Evolutionary conservation across 1,140 invertebrate genomes (phyloP), one percentile per base, ranked within the genome.

Genomic region (Drosophila neocordata): DNA sequence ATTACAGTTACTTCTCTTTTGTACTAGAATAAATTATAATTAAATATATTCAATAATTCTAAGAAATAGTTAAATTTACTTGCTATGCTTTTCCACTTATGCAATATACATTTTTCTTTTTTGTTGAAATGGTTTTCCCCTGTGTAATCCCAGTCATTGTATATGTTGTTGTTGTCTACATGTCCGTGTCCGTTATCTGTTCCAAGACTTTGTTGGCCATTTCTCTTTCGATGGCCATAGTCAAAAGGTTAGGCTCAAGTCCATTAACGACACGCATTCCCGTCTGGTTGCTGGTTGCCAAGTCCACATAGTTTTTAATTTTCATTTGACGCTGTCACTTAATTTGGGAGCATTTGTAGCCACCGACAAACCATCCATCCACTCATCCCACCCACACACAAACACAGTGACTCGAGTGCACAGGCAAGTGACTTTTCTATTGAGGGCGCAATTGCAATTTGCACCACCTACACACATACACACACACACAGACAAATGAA

Each of bases 261-360:
- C 82, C 83, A 85, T 85, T 87, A 85, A 82, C 82, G 82, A 72
- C 80, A 84, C 80, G 80, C 80, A 84, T 73, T 84, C 76, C 55
- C 69, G 59, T 18, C 11, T 48, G 15, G 73, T 70, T 53, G 37
- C 57, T 34, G n/a, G n/a, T n/a, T n/a, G n/a, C 9, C 41, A 48
- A 20, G 64, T 72, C 31, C 11, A 27, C 7, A 24, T 34, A 56
- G n/a, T 76, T 82, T 87, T 87, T 88, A 88, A 87, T 87, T 87
- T 82, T 44, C 41, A n/a, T 79, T 67, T 88, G 65, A 20, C 56
- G 64, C 79, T 88, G 78, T 87, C 83, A 77, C 83, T 88, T 88
- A 79, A 88, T 88, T 89, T 88, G 83, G 83, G 62, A 88, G 84
- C 83, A 78, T 71, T 80, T 73, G 58, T 63, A 73, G 51, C 73